Conservation (phyloP, 2,113 vertebrate genomes). For the Strix aluco region DNA sequence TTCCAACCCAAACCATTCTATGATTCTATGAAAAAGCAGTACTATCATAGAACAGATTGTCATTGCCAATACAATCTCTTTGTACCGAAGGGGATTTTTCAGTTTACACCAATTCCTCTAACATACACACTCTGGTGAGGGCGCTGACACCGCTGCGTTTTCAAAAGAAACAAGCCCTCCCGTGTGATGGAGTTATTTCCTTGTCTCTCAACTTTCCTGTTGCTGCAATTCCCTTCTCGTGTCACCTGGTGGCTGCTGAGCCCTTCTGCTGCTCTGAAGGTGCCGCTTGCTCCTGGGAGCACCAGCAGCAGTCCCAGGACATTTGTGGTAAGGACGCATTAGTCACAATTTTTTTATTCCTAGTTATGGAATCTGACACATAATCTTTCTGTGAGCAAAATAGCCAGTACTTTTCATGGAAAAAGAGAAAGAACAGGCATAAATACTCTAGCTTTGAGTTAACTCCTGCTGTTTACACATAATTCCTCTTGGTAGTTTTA, state of each 20-base stretch:
- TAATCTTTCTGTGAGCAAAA: background rate
- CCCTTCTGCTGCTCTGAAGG: background rate
- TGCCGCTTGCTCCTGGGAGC: background rate
- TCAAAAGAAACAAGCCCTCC: background rate
- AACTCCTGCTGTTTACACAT: background rate
- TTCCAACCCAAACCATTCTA: background rate
- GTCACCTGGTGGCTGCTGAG: slow-evolving; percentile 58
- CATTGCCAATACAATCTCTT: background rate
- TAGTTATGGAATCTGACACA: background rate
- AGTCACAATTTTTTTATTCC: background rate
- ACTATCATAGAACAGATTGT: background rate
- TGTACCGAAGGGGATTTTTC: background rate
- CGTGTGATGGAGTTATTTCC: background rate
- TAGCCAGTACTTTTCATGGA: background rate
- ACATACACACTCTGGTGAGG: background rate
- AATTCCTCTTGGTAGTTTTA: background rate
- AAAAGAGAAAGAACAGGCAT: background rate
- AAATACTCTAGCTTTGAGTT: background rate
- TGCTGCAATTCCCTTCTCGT: slow-evolving; percentile 26
- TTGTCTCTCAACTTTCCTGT: background rate
- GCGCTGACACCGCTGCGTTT: background rate
- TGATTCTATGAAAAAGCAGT: background rate
- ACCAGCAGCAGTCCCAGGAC: background rate
- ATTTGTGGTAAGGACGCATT: background rate
- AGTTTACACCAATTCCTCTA: background rate